Evolutionary conservation across 2,797 vertebrate species (phyloP).

Genomic region (Rhinogobio ventralis): DNA sequence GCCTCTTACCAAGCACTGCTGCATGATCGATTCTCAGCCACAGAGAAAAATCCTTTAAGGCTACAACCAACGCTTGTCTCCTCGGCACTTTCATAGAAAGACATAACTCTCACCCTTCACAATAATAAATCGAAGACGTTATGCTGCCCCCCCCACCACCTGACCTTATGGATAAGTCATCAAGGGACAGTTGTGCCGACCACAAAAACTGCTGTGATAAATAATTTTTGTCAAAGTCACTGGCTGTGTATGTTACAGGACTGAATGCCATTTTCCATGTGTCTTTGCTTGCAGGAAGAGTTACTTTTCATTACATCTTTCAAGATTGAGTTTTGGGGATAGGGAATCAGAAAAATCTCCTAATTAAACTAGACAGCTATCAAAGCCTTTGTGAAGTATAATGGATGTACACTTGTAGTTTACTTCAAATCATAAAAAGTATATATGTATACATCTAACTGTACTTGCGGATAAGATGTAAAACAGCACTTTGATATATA

Average conservation of each 20-base stretch:
- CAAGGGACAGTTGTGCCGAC: conserved; percentile 28
- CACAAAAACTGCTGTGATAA: conserved; percentile 38
- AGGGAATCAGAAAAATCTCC: not conserved
- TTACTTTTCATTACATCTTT: not conserved
- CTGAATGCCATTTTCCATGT: conserved; percentile 1
- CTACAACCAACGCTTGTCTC: conserved; percentile 64
- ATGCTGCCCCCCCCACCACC: not conserved
- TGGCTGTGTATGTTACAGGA: conserved; percentile 29
- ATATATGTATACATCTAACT: not conserved
- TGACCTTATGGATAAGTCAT: conserved; percentile 26
- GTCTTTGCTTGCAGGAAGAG: not conserved
- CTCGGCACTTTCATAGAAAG: conserved; percentile 53
- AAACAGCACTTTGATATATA: no score
- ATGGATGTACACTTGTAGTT: not conserved
- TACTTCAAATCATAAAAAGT: not conserved
- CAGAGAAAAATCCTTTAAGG: conserved; percentile 59
- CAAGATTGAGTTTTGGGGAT: not conserved
- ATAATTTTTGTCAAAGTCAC: conserved; percentile 32
- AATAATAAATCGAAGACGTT: conserved; percentile 60
- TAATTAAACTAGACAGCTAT: not conserved
- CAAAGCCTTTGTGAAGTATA: not conserved
- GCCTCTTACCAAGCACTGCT: conserved; percentile 59
- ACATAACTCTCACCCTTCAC: conserved; percentile 53
- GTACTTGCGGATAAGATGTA: not conserved
- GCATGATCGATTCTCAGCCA: conserved; percentile 68